These are phyloP conservation scores for Plutella xylostella DNA, from an alignment of 2,888 invertebrate genomes.

Conservation along the genomic window DNA sequence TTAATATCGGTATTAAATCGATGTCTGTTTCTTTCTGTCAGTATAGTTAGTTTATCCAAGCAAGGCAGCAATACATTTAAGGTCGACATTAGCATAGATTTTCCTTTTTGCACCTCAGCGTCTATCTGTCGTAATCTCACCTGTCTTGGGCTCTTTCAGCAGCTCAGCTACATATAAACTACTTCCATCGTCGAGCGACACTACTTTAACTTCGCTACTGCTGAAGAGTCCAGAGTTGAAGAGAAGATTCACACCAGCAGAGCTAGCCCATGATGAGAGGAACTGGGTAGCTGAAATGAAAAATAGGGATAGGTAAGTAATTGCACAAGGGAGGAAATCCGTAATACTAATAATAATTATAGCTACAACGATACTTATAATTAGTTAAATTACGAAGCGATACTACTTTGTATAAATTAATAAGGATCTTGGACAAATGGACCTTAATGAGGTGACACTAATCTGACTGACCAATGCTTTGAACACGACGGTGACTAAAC, in stretches of 20 bases:
- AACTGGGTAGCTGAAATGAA: constrained; percentile 34
- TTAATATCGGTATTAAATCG: too few species aligned
- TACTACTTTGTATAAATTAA: background rate
- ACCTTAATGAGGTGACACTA: background rate
- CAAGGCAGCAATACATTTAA: too few species aligned
- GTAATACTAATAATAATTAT: background rate
- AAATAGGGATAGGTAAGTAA: background rate
- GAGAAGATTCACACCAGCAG: constrained; percentile 33
- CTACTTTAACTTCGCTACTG: constrained; percentile 22
- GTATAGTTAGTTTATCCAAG: constrained; percentile 10
- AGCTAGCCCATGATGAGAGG: constrained; percentile 37
- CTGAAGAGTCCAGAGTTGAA: constrained; percentile 29
- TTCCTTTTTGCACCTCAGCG: too few species aligned
- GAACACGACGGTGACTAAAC: background rate
- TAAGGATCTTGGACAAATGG: background rate
- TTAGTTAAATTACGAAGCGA: background rate
- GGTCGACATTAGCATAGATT: background rate
- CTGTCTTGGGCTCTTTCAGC: constrained; percentile 22
- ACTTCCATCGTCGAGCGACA: constrained; percentile 7
- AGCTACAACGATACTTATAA: background rate
- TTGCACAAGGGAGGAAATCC: background rate
- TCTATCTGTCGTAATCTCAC: too few species aligned
- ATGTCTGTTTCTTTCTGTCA: background rate
- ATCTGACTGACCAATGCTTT: background rate
- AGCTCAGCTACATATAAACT: constrained; percentile 29